Percentiles rank a stretch among this genome's conserved stretches.
These are phyloP conservation scores for Dendrolimus houi DNA, from an alignment of 2,888 invertebrate genomes.

Conservation along the genomic window DNA sequence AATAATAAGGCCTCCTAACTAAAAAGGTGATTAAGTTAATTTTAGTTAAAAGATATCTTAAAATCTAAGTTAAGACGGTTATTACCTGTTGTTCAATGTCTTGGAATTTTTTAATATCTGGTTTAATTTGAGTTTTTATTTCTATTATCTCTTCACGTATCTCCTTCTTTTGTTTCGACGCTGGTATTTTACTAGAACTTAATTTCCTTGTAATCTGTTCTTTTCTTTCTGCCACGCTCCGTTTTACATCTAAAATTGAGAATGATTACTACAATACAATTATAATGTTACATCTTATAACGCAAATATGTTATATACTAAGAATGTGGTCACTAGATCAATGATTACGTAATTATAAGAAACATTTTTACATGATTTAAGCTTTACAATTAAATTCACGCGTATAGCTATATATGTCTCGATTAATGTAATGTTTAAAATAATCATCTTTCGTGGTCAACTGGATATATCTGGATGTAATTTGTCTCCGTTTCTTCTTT, in stretches of 20 bases:
- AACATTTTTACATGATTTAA: too few species aligned
- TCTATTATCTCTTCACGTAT: constrained; percentile 83
- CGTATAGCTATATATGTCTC: too few species aligned
- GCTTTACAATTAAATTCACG: too few species aligned
- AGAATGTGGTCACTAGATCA: too few species aligned
- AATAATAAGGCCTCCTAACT: too few species aligned
- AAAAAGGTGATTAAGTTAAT: too few species aligned
- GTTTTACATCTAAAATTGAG: constrained; percentile 65
- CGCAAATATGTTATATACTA: too few species aligned
- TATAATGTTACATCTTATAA: too few species aligned
- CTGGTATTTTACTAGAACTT: constrained; percentile 82
- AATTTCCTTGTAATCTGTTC: constrained; percentile 85
- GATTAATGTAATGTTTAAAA: too few species aligned
- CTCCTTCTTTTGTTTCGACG: constrained; percentile 84
- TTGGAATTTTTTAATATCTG: constrained; percentile 70
- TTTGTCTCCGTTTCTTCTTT: not conserved
- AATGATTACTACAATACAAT: not conserved
- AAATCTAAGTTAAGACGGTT: constrained; percentile 1
- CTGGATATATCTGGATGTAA: too few species aligned
- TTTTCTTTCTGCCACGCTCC: constrained; percentile 85
- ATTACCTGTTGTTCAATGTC: constrained; percentile 68
- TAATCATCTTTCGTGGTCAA: too few species aligned
- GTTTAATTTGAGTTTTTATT: constrained; percentile 81
- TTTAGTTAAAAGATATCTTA: not conserved
- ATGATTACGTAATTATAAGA: too few species aligned